phyloP scores from a whole-genome alignment of 2,797 vertebrate genomes.

The Alauda arvensis region DNA sequence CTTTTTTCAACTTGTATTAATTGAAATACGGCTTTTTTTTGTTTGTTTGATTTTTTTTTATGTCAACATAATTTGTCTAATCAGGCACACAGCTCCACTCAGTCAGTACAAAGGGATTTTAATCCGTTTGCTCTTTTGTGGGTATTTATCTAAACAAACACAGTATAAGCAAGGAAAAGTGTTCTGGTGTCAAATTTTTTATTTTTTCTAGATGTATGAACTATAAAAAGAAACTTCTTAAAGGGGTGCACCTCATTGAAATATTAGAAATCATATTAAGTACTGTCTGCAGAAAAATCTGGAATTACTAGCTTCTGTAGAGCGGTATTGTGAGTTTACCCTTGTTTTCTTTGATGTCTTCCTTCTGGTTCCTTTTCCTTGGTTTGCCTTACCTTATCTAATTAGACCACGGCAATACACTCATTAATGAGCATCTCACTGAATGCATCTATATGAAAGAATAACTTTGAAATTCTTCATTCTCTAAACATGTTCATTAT shows the following conservation, averaged over 20 bases:
- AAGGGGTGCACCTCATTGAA: neutral
- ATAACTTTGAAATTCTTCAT: neutral
- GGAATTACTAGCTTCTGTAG: conserved; percentile 17
- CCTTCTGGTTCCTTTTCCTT: neutral
- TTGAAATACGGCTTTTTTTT: neutral
- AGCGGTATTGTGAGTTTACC: neutral
- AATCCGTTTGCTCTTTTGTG: conserved; percentile 12
- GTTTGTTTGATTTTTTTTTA: neutral
- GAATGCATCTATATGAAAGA: neutral
- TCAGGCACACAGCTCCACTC: conserved; percentile 31
- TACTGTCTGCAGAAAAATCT: conserved; percentile 34
- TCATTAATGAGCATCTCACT: neutral
- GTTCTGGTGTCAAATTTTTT: neutral
- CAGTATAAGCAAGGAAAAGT: neutral
- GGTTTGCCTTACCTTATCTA: conserved; percentile 12
- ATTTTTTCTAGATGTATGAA: conserved; percentile 17
- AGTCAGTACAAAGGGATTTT: conserved; percentile 14
- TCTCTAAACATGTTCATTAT: conserved; percentile 1
- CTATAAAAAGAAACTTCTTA: conserved; percentile 27
- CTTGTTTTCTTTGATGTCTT: neutral
- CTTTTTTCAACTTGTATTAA: neutral
- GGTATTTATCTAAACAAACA: conserved; percentile 22
- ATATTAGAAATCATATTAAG: conserved; percentile 42
- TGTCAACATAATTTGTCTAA: conserved; percentile 4
- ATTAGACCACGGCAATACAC: neutral